phyloP scores from a whole-genome alignment of 1,140 invertebrate genomes.

The Phymorhynchus buccinoides region DNA sequence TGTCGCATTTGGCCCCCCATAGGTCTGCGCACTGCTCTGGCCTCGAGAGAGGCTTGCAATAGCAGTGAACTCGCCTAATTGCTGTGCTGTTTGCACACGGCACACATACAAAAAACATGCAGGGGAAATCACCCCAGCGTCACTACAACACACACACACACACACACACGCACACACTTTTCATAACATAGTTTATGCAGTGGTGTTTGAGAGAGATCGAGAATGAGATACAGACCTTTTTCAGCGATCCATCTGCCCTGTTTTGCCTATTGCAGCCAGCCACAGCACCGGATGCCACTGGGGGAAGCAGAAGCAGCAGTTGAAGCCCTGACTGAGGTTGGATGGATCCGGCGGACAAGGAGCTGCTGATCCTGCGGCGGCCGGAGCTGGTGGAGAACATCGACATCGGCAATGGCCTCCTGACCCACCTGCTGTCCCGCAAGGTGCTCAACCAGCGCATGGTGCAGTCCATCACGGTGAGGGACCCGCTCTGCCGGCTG shows the following conservation, averaged over 20 bases:
- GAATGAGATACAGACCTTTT: too few species aligned
- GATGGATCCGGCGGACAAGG: constrained; percentile 62
- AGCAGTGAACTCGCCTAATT: too few species aligned
- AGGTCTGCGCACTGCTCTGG: too few species aligned
- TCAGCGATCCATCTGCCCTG: neutral
- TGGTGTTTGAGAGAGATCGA: too few species aligned
- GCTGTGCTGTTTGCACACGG: too few species aligned
- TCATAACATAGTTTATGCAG: too few species aligned
- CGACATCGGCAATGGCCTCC: constrained; percentile 60
- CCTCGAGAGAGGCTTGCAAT: too few species aligned
- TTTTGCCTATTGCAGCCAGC: neutral
- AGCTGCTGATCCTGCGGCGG: constrained; percentile 56
- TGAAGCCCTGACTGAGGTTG: constrained; percentile 14
- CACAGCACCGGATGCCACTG: neutral
- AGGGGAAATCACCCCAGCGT: too few species aligned
- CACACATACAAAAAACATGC: too few species aligned
- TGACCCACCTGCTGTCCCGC: constrained; percentile 58
- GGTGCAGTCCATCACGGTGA: constrained; percentile 62
- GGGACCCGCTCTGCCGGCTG: neutral
- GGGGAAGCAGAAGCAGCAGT: neutral
- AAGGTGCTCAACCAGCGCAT: constrained; percentile 57
- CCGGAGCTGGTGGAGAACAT: constrained; percentile 62
- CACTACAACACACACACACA: too few species aligned
- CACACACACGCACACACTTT: too few species aligned
- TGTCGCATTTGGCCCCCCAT: too few species aligned